phyloP scores from a whole-genome alignment of 1,140 invertebrate genomes.

The Conus betulinus region DNA sequence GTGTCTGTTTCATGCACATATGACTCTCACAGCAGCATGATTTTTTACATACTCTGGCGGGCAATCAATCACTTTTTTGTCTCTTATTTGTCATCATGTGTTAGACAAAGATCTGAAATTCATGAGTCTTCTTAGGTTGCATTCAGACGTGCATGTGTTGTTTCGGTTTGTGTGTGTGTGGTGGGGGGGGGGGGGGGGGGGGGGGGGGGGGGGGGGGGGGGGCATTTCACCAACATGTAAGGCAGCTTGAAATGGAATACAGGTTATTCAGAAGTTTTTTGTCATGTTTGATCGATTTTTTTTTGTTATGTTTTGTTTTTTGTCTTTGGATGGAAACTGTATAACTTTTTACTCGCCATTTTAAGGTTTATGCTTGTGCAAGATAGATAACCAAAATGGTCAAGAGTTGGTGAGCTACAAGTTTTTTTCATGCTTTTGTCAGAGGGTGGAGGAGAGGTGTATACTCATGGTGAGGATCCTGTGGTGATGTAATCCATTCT shows the following conservation, averaged over 20 bases:
- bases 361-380: neutral
- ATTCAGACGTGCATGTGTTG: neutral
- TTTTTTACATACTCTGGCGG: too few species aligned
- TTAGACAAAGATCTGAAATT: neutral
- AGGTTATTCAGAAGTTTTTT: neutral
- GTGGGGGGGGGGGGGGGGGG: too few species aligned
- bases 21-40: too few species aligned
- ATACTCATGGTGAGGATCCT: too few species aligned
- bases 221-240: neutral
- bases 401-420: neutral
- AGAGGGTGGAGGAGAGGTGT: too few species aligned
- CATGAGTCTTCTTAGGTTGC: neutral
- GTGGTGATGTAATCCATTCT: too few species aligned
- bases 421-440: too few species aligned
- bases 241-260: neutral
- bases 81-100: too few species aligned
- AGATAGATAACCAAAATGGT: neutral
- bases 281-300: neutral
- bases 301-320: neutral
- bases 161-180: neutral
- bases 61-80: neutral
- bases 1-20: too few species aligned
- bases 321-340: neutral
- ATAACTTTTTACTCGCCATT: too few species aligned
- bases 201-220: too few species aligned